These are phyloP conservation scores for Dicroscelio sp. DNA, from an alignment of 2,888 invertebrate species.

Conservation along the genomic window DNA sequence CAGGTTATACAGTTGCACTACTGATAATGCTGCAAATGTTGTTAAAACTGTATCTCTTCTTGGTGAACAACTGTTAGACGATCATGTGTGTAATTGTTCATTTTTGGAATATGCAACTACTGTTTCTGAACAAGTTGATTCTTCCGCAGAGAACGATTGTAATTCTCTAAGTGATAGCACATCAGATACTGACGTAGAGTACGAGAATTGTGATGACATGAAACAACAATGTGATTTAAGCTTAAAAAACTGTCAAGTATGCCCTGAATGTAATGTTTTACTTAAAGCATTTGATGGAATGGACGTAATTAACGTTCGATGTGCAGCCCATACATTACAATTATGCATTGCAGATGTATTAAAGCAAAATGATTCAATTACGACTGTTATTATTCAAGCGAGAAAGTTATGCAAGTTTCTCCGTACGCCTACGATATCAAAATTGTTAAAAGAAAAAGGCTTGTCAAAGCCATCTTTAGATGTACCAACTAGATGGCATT, in stretches of 20 bases:
- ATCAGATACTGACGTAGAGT: not conserved
- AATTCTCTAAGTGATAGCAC: not conserved
- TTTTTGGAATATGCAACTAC: not conserved
- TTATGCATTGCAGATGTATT: not conserved
- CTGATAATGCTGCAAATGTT: slow-evolving; percentile 32
- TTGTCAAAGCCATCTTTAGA: not conserved
- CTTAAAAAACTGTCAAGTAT: not conserved
- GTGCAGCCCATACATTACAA: slow-evolving; percentile 27
- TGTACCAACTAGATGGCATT: slow-evolving; percentile 22
- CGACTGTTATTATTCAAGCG: not conserved
- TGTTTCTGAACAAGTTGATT: not conserved
- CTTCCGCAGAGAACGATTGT: not conserved
- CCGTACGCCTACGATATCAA: not conserved
- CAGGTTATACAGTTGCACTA: slow-evolving; percentile 5
- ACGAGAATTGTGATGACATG: not conserved
- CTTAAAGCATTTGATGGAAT: not conserved
- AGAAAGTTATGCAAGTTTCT: slow-evolving; percentile 3
- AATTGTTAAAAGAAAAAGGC: not conserved
- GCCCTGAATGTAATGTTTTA: not conserved
- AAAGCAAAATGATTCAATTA: not conserved
- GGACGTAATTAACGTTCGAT: not conserved
- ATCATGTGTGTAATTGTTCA: not conserved
- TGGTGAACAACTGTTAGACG: not conserved
- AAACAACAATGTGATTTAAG: not conserved
- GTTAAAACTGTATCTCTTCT: not conserved